A percentile compares a stretch with the other conserved stretches of the same genome.
Evolutionary conservation across 2,113 vertebrate genomes (phyloP).

Genomic region (Phyllopteryx taeniolatus): DNA sequence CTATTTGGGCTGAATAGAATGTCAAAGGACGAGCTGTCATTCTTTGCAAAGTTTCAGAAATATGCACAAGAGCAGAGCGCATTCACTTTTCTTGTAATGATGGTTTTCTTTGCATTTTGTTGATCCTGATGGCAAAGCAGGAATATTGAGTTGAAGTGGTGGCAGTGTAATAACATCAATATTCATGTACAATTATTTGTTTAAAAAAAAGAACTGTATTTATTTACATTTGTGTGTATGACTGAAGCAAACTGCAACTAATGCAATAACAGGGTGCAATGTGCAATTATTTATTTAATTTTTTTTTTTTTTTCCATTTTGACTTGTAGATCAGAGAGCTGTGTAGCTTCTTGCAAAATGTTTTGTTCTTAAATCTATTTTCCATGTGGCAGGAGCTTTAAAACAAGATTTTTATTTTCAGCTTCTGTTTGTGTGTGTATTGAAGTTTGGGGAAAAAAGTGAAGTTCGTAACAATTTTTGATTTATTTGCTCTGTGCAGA

Average conservation of each 20-base stretch:
- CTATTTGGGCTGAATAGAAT: slow-evolving; percentile 47
- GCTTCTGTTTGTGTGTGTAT: slow-evolving; percentile 61
- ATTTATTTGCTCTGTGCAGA: slow-evolving; percentile 71
- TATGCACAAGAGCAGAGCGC: slow-evolving; percentile 13
- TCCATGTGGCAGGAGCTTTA: slow-evolving; percentile 27
- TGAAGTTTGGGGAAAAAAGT: slow-evolving; percentile 57
- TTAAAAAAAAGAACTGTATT: slow-evolving; percentile 53
- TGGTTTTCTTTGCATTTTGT: background rate
- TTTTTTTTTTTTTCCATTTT: slow-evolving; percentile 30
- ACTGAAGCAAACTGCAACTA: slow-evolving; percentile 67
- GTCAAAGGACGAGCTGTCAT: slow-evolving; percentile 39
- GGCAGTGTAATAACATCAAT: slow-evolving; percentile 59
- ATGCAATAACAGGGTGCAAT: slow-evolving; percentile 74
- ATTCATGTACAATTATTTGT: slow-evolving; percentile 63
- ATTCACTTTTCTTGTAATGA: slow-evolving; percentile 22
- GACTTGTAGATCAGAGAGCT: slow-evolving; percentile 35
- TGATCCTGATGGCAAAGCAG: slow-evolving; percentile 29
- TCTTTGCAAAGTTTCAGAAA: slow-evolving; percentile 9
- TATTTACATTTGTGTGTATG: slow-evolving; percentile 65
- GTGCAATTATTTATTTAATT: slow-evolving; percentile 70
- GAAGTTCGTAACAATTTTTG: slow-evolving; percentile 65
- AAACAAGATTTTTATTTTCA: slow-evolving; percentile 45
- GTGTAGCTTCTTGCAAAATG: slow-evolving; percentile 35
- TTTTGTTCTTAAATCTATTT: slow-evolving; percentile 29
- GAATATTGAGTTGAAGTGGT: slow-evolving; percentile 40